A percentile compares a stretch with the other conserved stretches of the same genome.
phyloP scores from a whole-genome alignment of 2,888 invertebrate species.

The Thysanoteuthis rhombus region DNA sequence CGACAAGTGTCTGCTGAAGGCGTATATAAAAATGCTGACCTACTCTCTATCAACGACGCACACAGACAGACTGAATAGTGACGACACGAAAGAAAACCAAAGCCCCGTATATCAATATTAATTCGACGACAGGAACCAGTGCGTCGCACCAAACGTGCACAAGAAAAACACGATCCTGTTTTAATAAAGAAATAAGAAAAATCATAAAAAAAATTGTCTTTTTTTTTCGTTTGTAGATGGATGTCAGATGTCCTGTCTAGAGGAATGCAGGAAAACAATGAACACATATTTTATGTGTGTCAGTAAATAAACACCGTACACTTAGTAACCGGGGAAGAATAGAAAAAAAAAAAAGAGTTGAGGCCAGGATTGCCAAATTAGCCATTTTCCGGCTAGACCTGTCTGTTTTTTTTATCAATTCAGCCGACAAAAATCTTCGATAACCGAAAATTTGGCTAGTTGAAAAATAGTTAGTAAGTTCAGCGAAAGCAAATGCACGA shows the following conservation, averaged over 20 bases:
- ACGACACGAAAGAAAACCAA: background rate
- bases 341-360: background rate
- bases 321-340: background rate
- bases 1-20: background rate
- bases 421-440: too few relatives aligned
- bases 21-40: background rate
- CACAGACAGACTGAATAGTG: background rate
- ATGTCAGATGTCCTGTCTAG: background rate
- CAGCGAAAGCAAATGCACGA: too few relatives aligned
- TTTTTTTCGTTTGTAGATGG: background rate
- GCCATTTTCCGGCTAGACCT: too few relatives aligned
- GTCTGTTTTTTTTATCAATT: too few relatives aligned
- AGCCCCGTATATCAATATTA: background rate
- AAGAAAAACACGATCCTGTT: background rate
- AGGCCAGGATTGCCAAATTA: too few relatives aligned
- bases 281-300: background rate
- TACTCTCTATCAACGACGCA: background rate
- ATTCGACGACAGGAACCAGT: background rate
- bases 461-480: too few relatives aligned
- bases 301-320: background rate
- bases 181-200: background rate
- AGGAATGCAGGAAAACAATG: background rate
- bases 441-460: too few relatives aligned
- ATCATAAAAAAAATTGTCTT: background rate
- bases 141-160: background rate